Base-by-base conservation (phyloP, 2,113 vertebrate genomes). In the Coryphaenoides rupestris region DNA sequence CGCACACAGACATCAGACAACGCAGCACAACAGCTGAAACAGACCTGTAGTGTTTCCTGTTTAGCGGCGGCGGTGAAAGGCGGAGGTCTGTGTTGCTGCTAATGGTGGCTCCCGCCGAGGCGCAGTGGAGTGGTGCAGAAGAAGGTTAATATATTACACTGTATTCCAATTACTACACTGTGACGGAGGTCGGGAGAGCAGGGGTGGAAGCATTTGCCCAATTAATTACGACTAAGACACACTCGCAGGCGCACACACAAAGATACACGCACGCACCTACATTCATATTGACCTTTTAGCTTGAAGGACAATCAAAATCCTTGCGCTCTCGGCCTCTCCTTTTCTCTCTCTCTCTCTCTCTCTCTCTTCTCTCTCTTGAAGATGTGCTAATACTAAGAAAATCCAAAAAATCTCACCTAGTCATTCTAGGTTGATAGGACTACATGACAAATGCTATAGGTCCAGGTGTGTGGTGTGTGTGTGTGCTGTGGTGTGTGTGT, bases 111-210 rank as follows among this genome's bases (percentile, higher is more conserved):
- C 5, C 13, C 33, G 13, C 13, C 33, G 33, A 90, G 80, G 87
- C 79, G 81, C 82, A 91, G 89, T 89, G 90, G 83, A 77, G 75
- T 55, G 69, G 77, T 84, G 63, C 77, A 14, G 69, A 80, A 82
- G 75, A 78, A 86, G 56, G 23, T 71, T 84, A 89, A 90, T 89
- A 73, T 72, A 89, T 86, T 88, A 83, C 89, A 84, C 80, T 84
- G 86, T 81, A 84, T 87, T 57, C 78, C 84, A 88, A 89, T 93
- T 91, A 89, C 92, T 91, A 88, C 84, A 85, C 81, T 83, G 76
- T 88, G 89, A 89, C 91, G 83, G 81, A 90, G 91, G 90, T 92
- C 92, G 90, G 79, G 73, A 47, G 62, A 78, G 26, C 77, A 75
- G 80, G 67, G 68, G 69, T 61, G 66, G 60, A 74, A 55, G 63